Base-by-base conservation (phyloP, 1,140 invertebrate genomes). In the Grapholita molesta region DNA sequence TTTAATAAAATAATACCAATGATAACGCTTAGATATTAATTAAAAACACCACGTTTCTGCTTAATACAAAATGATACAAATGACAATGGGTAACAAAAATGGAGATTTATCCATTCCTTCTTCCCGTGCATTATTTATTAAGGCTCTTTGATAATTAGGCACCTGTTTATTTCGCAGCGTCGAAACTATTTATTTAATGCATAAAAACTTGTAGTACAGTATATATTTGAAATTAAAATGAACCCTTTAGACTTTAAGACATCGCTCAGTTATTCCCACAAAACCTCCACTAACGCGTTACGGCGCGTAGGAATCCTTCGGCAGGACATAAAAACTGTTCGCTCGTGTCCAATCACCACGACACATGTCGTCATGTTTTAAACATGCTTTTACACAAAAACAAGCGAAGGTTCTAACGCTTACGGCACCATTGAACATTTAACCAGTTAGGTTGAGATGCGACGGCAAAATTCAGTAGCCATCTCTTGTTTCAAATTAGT, bases 291-390 rank as follows among this genome's bases (percentile, higher is more conserved):
- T 30, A 28, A 61, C 24, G 55, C 55, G 55, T 61, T 61, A 28
- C 55, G 55, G 25, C 24, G 55, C 55, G 42, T 8, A 28, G 55
- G 55, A n/a, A 61, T 61, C 25, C 25, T 9, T 4, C 7, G 25
- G 28, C 28, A 0, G 42, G 35, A 21, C 12, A 18, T 48, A 61
- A 61, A 55, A 61, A 61, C 28, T 12, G 42, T 64, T 35, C 65
- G 28, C 42, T 48, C 42, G 66, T 75, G 68, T 70, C 65, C 74
- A 76, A 76, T 76, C 74, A 76, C 24, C 33, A 3, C 33, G 66
- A 76, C 74, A 76, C 64, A 71, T 76, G 74, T 76, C 9, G 33
- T 38, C 68, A 70, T 75, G 68, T 48, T 55, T 76, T 24, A 68
- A 61, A 68, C 67, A 68, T 68, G 55, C 6, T 38, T 38, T 9